A percentile compares a stretch with the other conserved stretches of the same genome.
phyloP scores from a whole-genome alignment of 2,797 vertebrate species.

The Propithecus deckenii region DNA sequence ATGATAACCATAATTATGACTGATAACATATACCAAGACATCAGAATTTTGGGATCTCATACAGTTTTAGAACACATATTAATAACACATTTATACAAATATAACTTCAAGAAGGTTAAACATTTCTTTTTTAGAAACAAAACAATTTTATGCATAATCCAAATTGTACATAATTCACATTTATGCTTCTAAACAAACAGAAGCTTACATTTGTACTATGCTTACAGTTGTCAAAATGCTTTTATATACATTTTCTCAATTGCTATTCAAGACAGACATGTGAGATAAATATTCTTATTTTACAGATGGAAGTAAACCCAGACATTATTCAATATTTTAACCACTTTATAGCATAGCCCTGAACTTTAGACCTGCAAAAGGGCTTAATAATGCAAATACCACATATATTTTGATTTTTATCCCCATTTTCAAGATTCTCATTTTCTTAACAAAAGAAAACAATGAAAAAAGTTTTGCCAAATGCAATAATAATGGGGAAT shows the following conservation, averaged over 20 bases:
- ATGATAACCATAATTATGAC: not conserved
- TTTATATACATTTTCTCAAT: conserved; percentile 43
- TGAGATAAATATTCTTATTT: conserved; percentile 44
- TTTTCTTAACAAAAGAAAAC: conserved; percentile 60
- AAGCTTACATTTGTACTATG: conserved; percentile 22
- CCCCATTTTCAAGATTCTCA: conserved; percentile 8
- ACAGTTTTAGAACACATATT: not conserved
- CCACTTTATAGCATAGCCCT: not conserved
- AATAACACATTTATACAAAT: not conserved
- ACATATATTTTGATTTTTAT: conserved; percentile 27
- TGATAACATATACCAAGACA: not conserved
- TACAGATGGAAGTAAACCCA: conserved; percentile 38
- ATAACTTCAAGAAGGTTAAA: not conserved
- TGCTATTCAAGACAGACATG: conserved; percentile 34
- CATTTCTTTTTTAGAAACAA: not conserved
- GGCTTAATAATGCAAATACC: conserved; percentile 38
- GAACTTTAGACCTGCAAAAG: conserved; percentile 51
- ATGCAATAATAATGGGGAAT: not conserved
- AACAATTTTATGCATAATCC: conserved; percentile 45
- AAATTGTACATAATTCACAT: conserved; percentile 41
- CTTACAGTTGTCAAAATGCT: conserved; percentile 52
- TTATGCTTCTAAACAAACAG: conserved; percentile 48
- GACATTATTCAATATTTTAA: conserved; percentile 51
- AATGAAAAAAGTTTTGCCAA: not conserved
- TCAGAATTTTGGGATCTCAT: not conserved